Conservation (phyloP, 2,113 vertebrate species). For the Tor tambroides region DNA sequence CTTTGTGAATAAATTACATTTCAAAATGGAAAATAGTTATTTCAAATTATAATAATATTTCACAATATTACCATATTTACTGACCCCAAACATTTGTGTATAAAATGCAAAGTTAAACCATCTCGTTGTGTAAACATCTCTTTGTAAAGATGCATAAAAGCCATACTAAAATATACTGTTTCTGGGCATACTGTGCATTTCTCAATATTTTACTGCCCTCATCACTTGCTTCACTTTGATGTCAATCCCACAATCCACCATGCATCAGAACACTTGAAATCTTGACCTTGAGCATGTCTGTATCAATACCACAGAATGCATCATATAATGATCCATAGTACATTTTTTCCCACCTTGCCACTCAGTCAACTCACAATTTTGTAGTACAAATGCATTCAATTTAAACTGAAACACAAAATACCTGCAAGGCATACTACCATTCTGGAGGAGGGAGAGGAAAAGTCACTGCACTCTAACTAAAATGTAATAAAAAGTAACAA, state of each 20-base stretch:
- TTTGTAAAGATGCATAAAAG: background rate
- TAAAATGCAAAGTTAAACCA: background rate
- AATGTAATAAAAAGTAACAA: background rate
- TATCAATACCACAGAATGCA: background rate
- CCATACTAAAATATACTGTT: background rate
- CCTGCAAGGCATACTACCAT: background rate
- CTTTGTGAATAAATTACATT: no score
- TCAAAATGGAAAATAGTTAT: no score
- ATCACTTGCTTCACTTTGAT: background rate
- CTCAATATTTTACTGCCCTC: background rate
- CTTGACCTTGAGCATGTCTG: background rate
- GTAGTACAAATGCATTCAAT: background rate
- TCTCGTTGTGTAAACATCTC: background rate
- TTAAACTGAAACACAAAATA: background rate
- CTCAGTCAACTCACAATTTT: background rate
- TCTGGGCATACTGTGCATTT: background rate
- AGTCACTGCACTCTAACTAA: background rate
- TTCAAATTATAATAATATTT: no score
- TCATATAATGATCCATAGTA: background rate
- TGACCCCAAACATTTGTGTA: no score
- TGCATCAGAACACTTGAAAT: background rate
- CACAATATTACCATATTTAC: no score
- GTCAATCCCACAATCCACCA: background rate
- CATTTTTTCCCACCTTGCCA: background rate
- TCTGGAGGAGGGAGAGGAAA: background rate